phyloP scores from a whole-genome alignment of 2,797 vertebrate genomes.

The Chelidonichthys spinosus region DNA sequence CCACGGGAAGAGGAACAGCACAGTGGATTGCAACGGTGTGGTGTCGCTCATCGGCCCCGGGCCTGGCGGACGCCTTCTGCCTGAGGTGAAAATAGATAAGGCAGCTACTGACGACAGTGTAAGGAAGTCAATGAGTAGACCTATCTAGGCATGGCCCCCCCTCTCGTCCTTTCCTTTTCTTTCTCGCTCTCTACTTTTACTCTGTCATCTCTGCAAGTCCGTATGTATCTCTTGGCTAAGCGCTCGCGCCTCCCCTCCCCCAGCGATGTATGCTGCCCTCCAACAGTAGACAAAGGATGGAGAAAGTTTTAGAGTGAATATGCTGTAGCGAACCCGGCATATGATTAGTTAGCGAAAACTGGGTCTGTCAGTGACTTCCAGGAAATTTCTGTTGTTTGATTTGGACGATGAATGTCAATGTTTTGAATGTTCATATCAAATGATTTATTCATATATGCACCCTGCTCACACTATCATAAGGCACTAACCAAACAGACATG shows the following conservation, averaged over 20 bases:
- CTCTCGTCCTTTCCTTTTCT: constrained; percentile 75
- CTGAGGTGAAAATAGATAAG: constrained; percentile 99
- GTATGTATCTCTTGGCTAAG: constrained; percentile 86
- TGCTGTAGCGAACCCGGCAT: constrained; percentile 45
- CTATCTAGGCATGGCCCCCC: constrained; percentile 89
- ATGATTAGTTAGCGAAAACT: constrained; percentile 55
- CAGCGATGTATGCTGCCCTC: constrained; percentile 83
- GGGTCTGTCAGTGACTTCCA: constrained; percentile 75
- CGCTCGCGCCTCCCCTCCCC: constrained; percentile 75
- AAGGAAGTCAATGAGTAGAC: constrained; percentile 89
- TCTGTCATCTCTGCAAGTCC: constrained; percentile 83
- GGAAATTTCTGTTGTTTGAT: constrained; percentile 63
- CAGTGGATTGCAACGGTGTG: constrained; percentile 98
- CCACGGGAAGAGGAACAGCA: constrained; percentile 97
- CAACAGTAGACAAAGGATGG: constrained; percentile 78
- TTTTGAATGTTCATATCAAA: constrained; percentile 64
- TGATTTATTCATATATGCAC: constrained; percentile 30
- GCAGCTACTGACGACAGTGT: constrained; percentile 92
- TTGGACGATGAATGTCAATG: constrained; percentile 64
- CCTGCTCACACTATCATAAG: constrained; percentile 14
- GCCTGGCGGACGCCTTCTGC: constrained; percentile 96
- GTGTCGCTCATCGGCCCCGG: constrained; percentile 97
- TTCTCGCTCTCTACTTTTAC: constrained; percentile 74
- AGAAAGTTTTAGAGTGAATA: constrained; percentile 60
- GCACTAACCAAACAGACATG: constrained; percentile 21